Evolutionary conservation across 1,140 invertebrate genomes (phyloP), one percentile per base, ranked within the genome.

Genomic region (Cydia amplana): DNA sequence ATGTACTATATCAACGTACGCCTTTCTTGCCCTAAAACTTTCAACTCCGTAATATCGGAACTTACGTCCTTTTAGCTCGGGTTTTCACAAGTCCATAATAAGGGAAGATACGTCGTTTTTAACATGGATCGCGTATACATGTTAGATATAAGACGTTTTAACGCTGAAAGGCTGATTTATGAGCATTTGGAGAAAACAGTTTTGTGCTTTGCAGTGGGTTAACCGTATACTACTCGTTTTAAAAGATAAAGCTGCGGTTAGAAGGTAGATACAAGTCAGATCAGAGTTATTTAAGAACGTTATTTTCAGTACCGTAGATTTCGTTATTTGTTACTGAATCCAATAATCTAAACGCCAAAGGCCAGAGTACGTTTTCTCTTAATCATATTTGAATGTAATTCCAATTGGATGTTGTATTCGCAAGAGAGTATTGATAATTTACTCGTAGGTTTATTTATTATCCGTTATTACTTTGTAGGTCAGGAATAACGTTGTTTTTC

Each of bases 101-200:
- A 55, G 16, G 16, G 51, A 4, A 55, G 51, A 18, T 55, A 55
- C 16, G 51, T 20, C 51, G 2, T 55, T 55, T 55, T 55, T 55
- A 18, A 14, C 12, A 2, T 9, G 43, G 10, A 46, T 46, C 51
- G 7, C n/a, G n/a, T 20, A 23, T 60, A 60, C 55, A 60, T 60
- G 55, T 60, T 23, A 60, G 55, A 60, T 60, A 60, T 60, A 60
- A 60, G 55, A 60, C 55, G 55, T 60, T 60, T 60, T 23, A 60
- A 23, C 55, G 55, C 55, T 60, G 20, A 60, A 60, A 60, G 55
- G 55, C 55, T 60, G 55, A 60, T 60, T 60, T 60, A 60, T 60
- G 55, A 60, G 18, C 55, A 60, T 60, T 60, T 60, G 55, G 55
- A 60, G 55, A 23, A 60, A 60, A 60, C 55, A 23, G 55, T 60